These are phyloP conservation scores for Rhinophrynus dorsalis DNA, from an alignment of 2,797 vertebrate species.

Conservation along the genomic window DNA sequence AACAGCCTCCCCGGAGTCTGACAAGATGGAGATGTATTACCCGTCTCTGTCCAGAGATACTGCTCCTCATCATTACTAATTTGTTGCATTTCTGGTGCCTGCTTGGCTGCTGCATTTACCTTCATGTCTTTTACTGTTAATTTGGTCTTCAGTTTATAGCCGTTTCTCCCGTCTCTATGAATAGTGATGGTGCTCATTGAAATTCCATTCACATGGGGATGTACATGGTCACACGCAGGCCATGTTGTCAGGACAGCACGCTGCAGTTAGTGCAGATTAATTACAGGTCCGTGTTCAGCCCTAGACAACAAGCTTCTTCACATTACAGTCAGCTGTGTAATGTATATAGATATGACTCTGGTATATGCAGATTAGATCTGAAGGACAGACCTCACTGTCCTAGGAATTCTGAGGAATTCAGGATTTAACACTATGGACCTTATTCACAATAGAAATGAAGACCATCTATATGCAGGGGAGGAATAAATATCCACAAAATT, in stretches of 20 bases:
- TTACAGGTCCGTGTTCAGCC: no score
- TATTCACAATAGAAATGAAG: no score
- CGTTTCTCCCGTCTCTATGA: neutral
- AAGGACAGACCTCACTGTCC: no score
- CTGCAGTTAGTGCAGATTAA: no score
- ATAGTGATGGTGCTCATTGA: neutral
- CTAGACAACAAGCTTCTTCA: no score
- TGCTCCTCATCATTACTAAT: conserved; percentile 40
- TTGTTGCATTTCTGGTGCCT: conserved; percentile 25
- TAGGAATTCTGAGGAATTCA: no score
- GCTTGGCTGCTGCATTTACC: conserved; percentile 31
- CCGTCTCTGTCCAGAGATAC: conserved; percentile 23
- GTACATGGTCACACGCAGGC: neutral
- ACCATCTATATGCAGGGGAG: no score
- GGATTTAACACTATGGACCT: no score
- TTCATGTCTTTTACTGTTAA: neutral
- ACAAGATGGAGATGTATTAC: conserved; percentile 38
- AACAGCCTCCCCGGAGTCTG: conserved; percentile 1
- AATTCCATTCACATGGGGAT: neutral
- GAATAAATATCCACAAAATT: no score
- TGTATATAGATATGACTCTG: no score
- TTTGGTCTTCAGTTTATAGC: conserved; percentile 18
- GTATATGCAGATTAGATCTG: no score
- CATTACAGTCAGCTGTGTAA: no score
- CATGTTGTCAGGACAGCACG: neutral